phyloP scores from a whole-genome alignment of 1,140 invertebrate species.

The Euwallacea fornicatus region DNA sequence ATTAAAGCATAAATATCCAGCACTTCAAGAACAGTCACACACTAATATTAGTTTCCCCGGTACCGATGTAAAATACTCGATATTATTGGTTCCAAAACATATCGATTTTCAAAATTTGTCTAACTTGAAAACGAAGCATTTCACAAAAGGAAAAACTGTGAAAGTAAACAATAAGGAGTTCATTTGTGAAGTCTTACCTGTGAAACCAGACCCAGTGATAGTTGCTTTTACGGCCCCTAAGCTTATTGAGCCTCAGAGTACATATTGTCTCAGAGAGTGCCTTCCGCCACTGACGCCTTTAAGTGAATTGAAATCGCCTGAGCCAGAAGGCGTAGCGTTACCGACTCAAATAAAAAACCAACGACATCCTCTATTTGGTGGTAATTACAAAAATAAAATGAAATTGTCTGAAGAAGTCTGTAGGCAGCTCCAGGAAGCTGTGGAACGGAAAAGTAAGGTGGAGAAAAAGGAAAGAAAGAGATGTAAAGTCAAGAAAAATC shows the following conservation, averaged over 20 bases:
- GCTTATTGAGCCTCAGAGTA: constrained; percentile 24
- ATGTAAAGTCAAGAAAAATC: constrained; percentile 5
- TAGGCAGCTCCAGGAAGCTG: constrained; percentile 32
- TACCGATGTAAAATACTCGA: background rate
- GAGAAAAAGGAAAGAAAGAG: constrained; percentile 26
- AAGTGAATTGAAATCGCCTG: background rate
- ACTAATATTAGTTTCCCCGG: background rate
- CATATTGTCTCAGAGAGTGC: constrained; percentile 25
- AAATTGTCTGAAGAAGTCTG: constrained; percentile 31
- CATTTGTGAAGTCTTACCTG: constrained; percentile 28
- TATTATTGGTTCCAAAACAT: constrained; percentile 34
- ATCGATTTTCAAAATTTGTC: constrained; percentile 32
- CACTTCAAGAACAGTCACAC: background rate
- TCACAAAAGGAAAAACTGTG: constrained; percentile 14
- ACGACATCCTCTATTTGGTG: constrained; percentile 41
- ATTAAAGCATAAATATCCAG: background rate
- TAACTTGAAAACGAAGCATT: constrained; percentile 22
- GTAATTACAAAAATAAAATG: constrained; percentile 36
- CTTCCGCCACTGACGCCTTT: constrained; percentile 17
- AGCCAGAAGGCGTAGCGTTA: constrained; percentile 16
- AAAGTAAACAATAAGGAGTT: constrained; percentile 35
- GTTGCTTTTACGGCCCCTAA: constrained; percentile 15
- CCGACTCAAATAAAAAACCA: constrained; percentile 27
- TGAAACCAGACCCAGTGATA: constrained; percentile 26
- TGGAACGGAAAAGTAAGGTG: constrained; percentile 23